Percentiles rank a stretch among this genome's conserved stretches.
Conservation (phyloP, 1,140 invertebrate genomes). For the Neotoxoptera formosana region DNA sequence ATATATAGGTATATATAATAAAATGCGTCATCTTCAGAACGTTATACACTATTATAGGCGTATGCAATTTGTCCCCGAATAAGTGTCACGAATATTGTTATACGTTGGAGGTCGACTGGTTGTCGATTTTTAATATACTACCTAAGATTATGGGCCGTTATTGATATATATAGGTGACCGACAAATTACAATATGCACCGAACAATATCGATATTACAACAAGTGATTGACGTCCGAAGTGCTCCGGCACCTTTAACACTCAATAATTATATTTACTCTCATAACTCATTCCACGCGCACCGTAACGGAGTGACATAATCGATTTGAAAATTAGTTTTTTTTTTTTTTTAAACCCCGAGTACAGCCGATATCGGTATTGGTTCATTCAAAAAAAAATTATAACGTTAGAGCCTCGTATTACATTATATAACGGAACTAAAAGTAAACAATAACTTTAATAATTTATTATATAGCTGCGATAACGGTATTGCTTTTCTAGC, state of each 20-base stretch:
- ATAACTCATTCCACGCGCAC: not conserved
- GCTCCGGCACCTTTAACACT: not conserved
- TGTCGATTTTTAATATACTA: not conserved
- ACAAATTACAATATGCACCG: not conserved
- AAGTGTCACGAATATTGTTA: not conserved
- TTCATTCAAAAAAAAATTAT: not conserved
- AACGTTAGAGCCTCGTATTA: not conserved
- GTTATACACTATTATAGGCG: too few species aligned
- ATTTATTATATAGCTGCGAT: not conserved
- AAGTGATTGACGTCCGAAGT: not conserved
- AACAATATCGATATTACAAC: slow-evolving; percentile 11
- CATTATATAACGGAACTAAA: slow-evolving; percentile 4
- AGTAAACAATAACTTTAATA: not conserved
- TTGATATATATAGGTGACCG: not conserved
- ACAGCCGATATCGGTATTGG: not conserved
- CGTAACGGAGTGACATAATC: slow-evolving; percentile 3
- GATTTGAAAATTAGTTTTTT: not conserved
- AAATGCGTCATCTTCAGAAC: not conserved
- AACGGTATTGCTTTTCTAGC: slow-evolving; percentile 4
- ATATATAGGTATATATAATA: too few species aligned
- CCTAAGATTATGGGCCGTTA: not conserved
- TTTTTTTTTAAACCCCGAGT: not conserved
- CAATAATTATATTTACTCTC: not conserved
- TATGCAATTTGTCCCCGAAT: not conserved
- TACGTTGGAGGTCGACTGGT: not conserved